These are phyloP conservation scores for Eulithis testata DNA, from an alignment of 2,888 invertebrate genomes.

Conservation along the genomic window DNA sequence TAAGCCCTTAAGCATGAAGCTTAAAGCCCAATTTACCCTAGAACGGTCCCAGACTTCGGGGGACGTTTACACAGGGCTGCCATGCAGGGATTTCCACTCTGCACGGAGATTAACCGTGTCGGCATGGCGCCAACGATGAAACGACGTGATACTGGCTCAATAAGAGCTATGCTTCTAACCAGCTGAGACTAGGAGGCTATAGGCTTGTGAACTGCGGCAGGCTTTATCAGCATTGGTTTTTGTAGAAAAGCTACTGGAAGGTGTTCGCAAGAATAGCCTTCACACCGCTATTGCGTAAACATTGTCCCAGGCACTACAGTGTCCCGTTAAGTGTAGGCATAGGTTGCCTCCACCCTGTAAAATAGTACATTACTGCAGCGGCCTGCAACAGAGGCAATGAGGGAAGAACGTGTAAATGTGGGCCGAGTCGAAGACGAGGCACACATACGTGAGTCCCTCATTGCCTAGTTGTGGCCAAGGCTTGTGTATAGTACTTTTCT, in stretches of 20 bases:
- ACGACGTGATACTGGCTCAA: constrained; percentile 25
- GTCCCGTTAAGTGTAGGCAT: too few species aligned
- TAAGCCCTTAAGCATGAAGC: constrained; percentile 12
- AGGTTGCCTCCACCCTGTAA: too few species aligned
- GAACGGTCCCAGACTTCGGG: constrained; percentile 13
- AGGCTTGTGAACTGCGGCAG: neutral
- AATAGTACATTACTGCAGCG: too few species aligned
- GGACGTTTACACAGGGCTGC: constrained; percentile 22
- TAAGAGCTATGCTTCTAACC: constrained; percentile 21
- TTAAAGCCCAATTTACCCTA: constrained; percentile 16
- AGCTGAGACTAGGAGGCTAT: constrained; percentile 1
- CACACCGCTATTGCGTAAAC: too few species aligned
- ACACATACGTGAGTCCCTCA: too few species aligned
- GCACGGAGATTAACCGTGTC: constrained; percentile 26
- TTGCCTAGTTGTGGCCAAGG: too few species aligned
- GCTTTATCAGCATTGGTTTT: neutral
- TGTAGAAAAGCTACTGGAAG: neutral
- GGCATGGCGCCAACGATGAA: constrained; percentile 23
- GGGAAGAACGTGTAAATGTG: too few species aligned
- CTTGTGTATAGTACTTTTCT: too few species aligned
- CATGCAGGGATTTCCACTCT: constrained; percentile 27
- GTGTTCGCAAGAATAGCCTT: too few species aligned
- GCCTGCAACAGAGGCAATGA: too few species aligned
- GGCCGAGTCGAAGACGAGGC: too few species aligned
- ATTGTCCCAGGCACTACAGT: too few species aligned